Percentiles rank a stretch among this genome's conserved stretches.
Evolutionary conservation across 2,888 invertebrate species (phyloP).

Genomic region (Rutpela maculata): DNA sequence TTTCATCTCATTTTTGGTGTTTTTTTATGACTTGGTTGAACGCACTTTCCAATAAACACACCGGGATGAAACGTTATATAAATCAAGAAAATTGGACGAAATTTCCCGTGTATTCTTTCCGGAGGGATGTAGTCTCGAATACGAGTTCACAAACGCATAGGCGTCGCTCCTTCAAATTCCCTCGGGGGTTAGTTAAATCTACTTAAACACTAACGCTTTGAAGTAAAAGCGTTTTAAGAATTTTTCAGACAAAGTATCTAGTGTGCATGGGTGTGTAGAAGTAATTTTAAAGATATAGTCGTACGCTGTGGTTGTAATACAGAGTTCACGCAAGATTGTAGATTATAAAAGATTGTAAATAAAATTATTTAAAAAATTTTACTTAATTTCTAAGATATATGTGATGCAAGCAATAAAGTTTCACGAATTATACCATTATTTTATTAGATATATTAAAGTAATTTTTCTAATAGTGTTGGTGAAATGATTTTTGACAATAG

Average conservation of each 20-base stretch:
- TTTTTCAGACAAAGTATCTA: background rate
- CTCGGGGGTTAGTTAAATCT: background rate
- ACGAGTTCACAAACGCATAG: background rate
- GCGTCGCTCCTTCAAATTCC: background rate
- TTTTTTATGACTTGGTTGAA: slow-evolving; percentile 22
- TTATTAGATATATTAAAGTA: too few species aligned
- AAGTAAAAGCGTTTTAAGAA: background rate
- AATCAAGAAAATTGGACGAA: slow-evolving; percentile 54
- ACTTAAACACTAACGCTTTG: background rate
- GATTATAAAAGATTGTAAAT: too few species aligned
- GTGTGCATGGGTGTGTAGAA: background rate
- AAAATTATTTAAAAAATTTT: too few species aligned
- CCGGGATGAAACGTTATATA: slow-evolving; percentile 48
- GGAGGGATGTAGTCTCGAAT: slow-evolving; percentile 23
- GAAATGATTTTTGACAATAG: too few species aligned
- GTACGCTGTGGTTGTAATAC: too few species aligned
- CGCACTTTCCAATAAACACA: slow-evolving; percentile 55
- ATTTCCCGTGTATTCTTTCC: slow-evolving; percentile 47
- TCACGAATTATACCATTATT: too few species aligned
- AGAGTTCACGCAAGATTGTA: too few species aligned
- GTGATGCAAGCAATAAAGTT: too few species aligned
- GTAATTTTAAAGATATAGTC: background rate
- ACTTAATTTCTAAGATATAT: too few species aligned
- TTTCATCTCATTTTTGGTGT: slow-evolving; percentile 24
- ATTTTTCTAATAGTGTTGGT: too few species aligned